Evolutionary conservation across 2,888 invertebrate genomes (phyloP).

Genomic region (Phania funesta): DNA sequence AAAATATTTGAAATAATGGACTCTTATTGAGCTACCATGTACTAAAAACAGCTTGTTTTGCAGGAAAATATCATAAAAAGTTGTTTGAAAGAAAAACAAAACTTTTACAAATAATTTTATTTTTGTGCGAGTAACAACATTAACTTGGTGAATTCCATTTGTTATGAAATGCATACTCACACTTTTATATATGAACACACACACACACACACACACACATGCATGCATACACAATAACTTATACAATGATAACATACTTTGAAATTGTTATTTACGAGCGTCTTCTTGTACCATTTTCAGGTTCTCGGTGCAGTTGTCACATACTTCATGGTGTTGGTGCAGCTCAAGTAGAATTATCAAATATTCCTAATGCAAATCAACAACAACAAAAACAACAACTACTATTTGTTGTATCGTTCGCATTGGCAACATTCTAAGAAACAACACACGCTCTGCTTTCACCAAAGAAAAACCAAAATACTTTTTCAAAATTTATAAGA

Average conservation of each 20-base stretch:
- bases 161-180: neutral
- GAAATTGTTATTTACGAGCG: neutral
- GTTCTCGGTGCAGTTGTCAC: conserved; percentile 93
- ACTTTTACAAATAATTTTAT: conserved; percentile 9
- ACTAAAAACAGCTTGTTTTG: neutral
- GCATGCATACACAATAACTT: neutral
- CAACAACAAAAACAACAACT: conserved; percentile 11
- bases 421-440: conserved; percentile 31
- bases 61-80: neutral
- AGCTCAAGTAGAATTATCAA: conserved; percentile 85
- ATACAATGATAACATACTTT: neutral
- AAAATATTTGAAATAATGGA: too few relatives aligned
- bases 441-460: conserved; percentile 26
- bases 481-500: conserved; percentile 18
- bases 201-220: neutral
- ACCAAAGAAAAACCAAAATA: neutral
- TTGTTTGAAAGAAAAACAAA: conserved; percentile 2
- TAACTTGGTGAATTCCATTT: neutral
- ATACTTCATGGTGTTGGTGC: conserved; percentile 95
- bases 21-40: too few relatives aligned
- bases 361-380: conserved; percentile 26
- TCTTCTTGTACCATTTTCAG: conserved; percentile 79
- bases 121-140: conserved; percentile 33
- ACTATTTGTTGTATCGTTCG: neutral
- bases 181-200: neutral